Conservation (phyloP, 2,888 invertebrate species). For the Artemia sp. region DNA sequence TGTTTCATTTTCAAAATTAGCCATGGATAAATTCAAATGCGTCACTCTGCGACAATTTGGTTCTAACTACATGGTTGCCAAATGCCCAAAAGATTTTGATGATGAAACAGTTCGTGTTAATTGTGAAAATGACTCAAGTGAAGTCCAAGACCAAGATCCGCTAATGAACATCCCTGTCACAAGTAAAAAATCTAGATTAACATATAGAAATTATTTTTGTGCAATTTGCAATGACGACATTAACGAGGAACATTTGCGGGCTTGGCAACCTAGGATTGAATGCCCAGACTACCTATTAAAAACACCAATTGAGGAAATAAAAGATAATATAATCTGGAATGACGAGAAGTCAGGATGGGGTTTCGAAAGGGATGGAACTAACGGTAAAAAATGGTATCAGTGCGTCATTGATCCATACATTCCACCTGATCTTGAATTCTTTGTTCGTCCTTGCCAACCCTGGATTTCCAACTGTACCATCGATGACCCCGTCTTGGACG, state of each 20-base stretch:
- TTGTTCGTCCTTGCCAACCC: conserved; percentile 33
- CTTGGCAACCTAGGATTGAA: conserved; percentile 34
- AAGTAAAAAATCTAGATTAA: conserved; percentile 28
- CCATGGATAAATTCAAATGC: conserved; percentile 30
- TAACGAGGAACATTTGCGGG: conserved; percentile 26
- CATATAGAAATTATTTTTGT: conserved; percentile 32
- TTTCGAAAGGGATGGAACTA: conserved; percentile 27
- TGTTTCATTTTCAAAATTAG: conserved; percentile 29
- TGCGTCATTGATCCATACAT: conserved; percentile 33
- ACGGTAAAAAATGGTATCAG: conserved; percentile 29
- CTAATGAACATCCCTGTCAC: conserved; percentile 31
- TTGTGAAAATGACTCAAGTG: conserved; percentile 26
- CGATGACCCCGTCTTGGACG: conserved; percentile 31
- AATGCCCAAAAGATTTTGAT: conserved; percentile 33
- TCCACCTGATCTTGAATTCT: conserved; percentile 30
- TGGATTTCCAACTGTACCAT: conserved; percentile 31
- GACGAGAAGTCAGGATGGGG: conserved; percentile 30
- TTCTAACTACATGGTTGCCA: conserved; percentile 33
- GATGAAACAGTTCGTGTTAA: conserved; percentile 27
- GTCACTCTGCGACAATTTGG: conserved; percentile 31
- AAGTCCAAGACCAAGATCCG: conserved; percentile 29
- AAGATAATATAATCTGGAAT: conserved; percentile 27
- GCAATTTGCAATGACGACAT: conserved; percentile 34
- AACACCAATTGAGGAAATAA: conserved; percentile 23
- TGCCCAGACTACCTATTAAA: conserved; percentile 27